Conservation (phyloP, 2,113 vertebrate genomes). For the Lagenorhynchus albirostris region DNA sequence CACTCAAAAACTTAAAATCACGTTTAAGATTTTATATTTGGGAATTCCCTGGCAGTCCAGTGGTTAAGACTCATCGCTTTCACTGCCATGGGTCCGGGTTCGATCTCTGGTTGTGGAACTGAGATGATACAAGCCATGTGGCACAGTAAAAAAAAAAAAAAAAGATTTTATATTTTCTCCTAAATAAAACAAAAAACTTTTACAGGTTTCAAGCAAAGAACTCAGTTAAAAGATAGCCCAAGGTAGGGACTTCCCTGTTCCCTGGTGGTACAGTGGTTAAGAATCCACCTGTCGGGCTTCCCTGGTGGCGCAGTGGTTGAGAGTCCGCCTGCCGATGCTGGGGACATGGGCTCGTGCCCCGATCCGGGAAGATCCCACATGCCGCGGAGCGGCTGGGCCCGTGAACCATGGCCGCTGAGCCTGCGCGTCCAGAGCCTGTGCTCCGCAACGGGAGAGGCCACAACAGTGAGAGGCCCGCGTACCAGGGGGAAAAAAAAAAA, state of each 20-base stretch:
- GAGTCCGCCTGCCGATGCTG: no score
- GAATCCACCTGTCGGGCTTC: no score
- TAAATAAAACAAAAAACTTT: neutral
- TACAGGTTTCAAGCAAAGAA: neutral
- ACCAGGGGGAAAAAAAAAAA: fast-evolving
- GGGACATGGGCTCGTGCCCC: no score
- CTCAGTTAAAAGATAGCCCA: neutral
- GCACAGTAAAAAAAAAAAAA: neutral
- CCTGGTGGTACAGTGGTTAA: no score
- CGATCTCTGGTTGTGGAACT: neutral
- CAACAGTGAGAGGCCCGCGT: no score
- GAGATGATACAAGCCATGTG: neutral
- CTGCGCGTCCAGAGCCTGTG: no score
- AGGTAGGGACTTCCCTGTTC: no score
- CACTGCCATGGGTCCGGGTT: neutral
- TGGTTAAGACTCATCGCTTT: neutral
- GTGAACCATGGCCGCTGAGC: no score
- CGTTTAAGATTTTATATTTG: neutral
- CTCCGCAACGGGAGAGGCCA: no score
- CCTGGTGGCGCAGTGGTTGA: no score
- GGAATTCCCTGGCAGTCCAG: neutral
- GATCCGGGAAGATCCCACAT: no score
- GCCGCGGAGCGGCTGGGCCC: no score
- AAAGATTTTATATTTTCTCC: neutral
- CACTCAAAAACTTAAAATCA: constrained; percentile 9